A percentile compares a stretch with the other conserved stretches of the same genome.
phyloP scores from a whole-genome alignment of 2,888 invertebrate species.

The Synanthedon myopaeformis region DNA sequence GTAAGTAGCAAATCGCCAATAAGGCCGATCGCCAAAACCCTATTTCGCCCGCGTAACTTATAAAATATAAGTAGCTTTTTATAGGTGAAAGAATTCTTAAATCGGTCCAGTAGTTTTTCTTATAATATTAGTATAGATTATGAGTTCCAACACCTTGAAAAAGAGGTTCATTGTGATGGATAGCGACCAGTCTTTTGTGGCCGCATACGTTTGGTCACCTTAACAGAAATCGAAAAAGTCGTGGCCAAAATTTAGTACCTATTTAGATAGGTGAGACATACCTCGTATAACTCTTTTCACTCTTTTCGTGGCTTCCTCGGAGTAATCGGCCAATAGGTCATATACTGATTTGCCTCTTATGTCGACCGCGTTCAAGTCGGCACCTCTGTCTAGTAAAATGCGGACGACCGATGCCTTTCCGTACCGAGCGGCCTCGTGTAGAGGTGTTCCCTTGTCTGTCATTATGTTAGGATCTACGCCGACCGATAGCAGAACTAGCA shows the following conservation, averaged over 20 bases:
- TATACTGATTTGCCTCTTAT: slow-evolving; percentile 85
- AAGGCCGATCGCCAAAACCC: no score
- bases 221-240: no score
- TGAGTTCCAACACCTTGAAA: no score
- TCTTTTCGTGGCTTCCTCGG: slow-evolving; percentile 88
- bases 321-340: slow-evolving; percentile 87
- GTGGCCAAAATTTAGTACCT: background rate
- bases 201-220: no score
- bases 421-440: slow-evolving; percentile 94
- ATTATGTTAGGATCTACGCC: slow-evolving; percentile 90
- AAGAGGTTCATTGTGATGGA: no score
- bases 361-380: slow-evolving; percentile 84
- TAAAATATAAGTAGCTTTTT: no score
- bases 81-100: no score
- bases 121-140: no score
- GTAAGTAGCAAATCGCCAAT: no score
- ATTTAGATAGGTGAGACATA: slow-evolving; percentile 50
- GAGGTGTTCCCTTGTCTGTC: slow-evolving; percentile 88
- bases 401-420: slow-evolving; percentile 91
- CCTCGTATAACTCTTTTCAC: slow-evolving; percentile 88
- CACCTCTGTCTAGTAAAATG: slow-evolving; percentile 83
- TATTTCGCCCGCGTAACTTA: no score
- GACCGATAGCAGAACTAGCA: slow-evolving; percentile 82
- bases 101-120: no score
- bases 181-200: no score